Conservation (phyloP, 1,140 invertebrate species). For the Drosophila willistoni region DNA sequence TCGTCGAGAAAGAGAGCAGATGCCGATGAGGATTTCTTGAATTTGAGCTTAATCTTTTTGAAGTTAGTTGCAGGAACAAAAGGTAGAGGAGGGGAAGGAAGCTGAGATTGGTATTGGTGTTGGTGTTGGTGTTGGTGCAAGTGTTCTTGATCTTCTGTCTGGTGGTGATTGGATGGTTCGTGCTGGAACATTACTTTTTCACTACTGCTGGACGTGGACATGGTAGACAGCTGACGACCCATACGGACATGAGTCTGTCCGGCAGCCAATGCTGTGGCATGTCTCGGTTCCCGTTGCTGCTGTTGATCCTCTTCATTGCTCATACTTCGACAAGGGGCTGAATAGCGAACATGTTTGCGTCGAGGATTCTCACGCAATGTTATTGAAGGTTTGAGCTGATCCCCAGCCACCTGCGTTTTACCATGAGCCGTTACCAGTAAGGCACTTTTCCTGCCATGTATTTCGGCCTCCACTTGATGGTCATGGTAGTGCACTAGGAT, state of each 20-base stretch:
- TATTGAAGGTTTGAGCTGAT: slow-evolving; percentile 11
- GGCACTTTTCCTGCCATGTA: slow-evolving; percentile 64
- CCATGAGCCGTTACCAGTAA: slow-evolving; percentile 52
- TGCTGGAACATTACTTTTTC: slow-evolving; percentile 81
- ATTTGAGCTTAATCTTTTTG: slow-evolving; percentile 46
- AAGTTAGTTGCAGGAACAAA: slow-evolving; percentile 19
- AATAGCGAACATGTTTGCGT: slow-evolving; percentile 63
- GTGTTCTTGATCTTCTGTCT: slow-evolving; percentile 40
- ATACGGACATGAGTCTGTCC: slow-evolving; percentile 39
- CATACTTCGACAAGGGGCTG: slow-evolving; percentile 38
- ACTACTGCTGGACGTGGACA: slow-evolving; percentile 59
- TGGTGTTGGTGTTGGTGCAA: slow-evolving; percentile 33
- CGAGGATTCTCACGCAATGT: slow-evolving; percentile 29
- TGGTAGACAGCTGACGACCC: slow-evolving; percentile 47
- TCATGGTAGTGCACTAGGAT: slow-evolving; percentile 58
- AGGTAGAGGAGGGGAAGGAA: slow-evolving; percentile 9
- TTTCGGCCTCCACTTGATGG: slow-evolving; percentile 45
- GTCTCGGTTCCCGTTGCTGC: slow-evolving; percentile 30
- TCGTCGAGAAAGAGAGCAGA: slow-evolving; percentile 27
- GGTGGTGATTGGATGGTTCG: slow-evolving; percentile 45
- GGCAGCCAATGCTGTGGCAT: slow-evolving; percentile 25
- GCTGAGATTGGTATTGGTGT: slow-evolving; percentile 43
- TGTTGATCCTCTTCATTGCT: slow-evolving; percentile 40
- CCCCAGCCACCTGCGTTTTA: slow-evolving; percentile 38
- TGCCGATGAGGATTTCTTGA: slow-evolving; percentile 39